These are phyloP conservation scores for Pomatorhinus ruficollis DNA, from an alignment of 2,113 vertebrate genomes.

Conservation along the genomic window DNA sequence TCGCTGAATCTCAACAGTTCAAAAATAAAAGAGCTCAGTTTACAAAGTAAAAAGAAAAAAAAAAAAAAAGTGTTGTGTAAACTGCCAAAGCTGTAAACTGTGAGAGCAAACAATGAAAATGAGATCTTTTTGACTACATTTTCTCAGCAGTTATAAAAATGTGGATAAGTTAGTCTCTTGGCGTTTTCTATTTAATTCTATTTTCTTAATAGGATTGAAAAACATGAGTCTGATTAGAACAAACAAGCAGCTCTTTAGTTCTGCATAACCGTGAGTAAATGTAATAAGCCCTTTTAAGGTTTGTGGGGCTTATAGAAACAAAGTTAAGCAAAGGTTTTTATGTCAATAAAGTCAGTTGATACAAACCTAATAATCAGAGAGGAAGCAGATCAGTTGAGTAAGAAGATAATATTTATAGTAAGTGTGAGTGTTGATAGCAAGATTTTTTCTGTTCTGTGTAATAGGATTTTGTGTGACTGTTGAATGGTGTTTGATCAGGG, in stretches of 20 bases:
- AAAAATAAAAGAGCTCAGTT: background rate
- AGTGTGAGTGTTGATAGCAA: background rate
- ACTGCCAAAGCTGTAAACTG: background rate
- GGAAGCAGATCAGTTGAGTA: background rate
- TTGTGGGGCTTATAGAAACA: background rate
- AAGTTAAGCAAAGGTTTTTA: background rate
- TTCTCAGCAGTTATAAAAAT: background rate
- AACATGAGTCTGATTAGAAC: background rate
- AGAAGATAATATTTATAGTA: background rate
- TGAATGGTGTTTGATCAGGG: background rate
- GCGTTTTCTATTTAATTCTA: background rate
- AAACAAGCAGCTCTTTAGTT: background rate
- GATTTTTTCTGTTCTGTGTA: conserved; percentile 18
- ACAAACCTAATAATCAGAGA: background rate
- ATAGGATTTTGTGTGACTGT: background rate
- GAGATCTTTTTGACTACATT: background rate
- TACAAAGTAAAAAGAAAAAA: background rate
- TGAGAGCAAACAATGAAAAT: background rate
- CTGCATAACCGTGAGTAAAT: background rate
- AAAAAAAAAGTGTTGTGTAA: background rate
- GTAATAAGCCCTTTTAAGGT: background rate
- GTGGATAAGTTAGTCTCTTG: background rate
- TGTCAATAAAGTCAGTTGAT: background rate
- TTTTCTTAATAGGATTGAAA: background rate
- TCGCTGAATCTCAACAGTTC: background rate